Evolutionary conservation across 2,113 vertebrate species (phyloP), one percentile per base, ranked within the genome.

Genomic region (Blennius ocellaris): DNA sequence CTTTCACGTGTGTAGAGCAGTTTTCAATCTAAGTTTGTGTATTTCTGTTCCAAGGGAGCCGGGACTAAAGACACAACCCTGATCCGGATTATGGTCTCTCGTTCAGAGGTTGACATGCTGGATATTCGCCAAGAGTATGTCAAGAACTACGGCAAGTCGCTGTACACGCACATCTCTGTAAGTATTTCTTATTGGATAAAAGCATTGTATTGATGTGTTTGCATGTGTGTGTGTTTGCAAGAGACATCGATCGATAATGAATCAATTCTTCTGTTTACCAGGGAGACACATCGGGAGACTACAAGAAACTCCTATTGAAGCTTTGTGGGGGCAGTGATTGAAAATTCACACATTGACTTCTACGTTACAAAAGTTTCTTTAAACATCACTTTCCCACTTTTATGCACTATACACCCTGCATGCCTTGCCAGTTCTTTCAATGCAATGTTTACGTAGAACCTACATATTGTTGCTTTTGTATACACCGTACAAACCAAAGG

Each of bases 201-300:
- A 58, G n/a, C 43, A 7, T 0, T 71, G 7, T 8, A 11, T 54
- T 17, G n/a, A n/a, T 11, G 12, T 56, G 44, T 52, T 4, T 51
- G 51, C 67, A 5, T 9, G 68, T 92, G 21, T 30, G 21, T 30
- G 21, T 30, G 21, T 58, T 45, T 77, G 15, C 37, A 14, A 38
- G 11, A 57, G 16, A 4, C 0, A 14, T 40, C 2, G 52, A n/a
- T 30, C 14, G 3, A 76, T 30, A 30, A 30, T 30, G 21, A 30
- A 30, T 30, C 21, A 30, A 30, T 30, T 30, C 49, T 4, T 52
- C 51, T 69, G 5, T 9, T 69, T 92, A 61, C 78, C 88, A 99
- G 98, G 95, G 95, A 71, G 98, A 99, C 84, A 98, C 96, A 69
- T 99, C 97, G 11, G 98, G 98, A 65, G 97, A 99, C 91, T 99